phyloP scores from a whole-genome alignment of 2,797 vertebrate species.

The Pelochelys cantorii region DNA sequence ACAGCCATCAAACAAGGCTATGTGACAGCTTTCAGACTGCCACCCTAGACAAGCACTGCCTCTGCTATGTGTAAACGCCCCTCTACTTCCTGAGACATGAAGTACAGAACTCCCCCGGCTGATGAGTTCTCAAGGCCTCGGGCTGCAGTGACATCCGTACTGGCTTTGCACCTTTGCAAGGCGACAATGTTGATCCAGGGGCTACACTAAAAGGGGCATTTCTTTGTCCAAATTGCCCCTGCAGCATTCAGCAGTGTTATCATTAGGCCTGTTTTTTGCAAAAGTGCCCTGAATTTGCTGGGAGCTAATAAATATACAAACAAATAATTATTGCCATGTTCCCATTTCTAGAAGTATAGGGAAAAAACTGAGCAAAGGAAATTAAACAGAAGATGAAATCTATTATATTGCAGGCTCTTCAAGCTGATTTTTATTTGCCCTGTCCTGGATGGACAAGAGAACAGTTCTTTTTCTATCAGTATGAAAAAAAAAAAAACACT shows the following conservation, averaged over 20 bases:
- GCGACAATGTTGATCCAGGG: background rate
- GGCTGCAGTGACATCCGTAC: background rate
- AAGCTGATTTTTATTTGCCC: background rate
- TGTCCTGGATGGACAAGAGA: background rate
- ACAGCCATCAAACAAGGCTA: background rate
- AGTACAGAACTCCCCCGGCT: background rate
- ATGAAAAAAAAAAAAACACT: background rate
- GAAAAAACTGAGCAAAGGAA: background rate
- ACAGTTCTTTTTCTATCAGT: background rate
- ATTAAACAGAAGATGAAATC: background rate
- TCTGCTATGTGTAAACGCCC: background rate
- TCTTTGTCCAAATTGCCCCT: background rate
- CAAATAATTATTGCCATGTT: background rate
- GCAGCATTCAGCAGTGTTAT: background rate
- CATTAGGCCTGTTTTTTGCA: background rate
- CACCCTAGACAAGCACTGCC: background rate
- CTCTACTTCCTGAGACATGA: background rate
- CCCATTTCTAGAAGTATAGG: background rate
- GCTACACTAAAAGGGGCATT: background rate
- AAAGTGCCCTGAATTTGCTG: background rate
- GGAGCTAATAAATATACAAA: background rate
- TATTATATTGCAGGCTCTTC: background rate
- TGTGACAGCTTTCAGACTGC: background rate
- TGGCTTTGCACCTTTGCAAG: background rate
- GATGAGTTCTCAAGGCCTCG: background rate